phyloP scores from a whole-genome alignment of 2,113 vertebrate genomes.

The Camelus bactrianus region DNA sequence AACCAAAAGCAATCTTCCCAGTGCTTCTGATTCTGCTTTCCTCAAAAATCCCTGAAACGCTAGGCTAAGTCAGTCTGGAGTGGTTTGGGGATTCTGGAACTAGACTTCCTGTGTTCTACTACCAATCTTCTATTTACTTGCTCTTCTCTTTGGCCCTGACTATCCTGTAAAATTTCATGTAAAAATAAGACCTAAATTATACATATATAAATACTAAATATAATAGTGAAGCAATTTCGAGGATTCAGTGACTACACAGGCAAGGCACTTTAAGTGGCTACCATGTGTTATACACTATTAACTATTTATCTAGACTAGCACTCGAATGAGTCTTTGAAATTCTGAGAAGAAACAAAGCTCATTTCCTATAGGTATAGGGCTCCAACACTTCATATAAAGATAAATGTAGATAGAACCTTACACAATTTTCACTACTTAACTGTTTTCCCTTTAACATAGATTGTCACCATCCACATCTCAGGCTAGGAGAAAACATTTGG shows the following conservation, averaged over 20 bases:
- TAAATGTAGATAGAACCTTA: background rate
- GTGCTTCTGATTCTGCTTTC: background rate
- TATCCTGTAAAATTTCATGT: background rate
- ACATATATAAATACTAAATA: background rate
- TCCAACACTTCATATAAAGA: background rate
- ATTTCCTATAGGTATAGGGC: background rate
- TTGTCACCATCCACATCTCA: background rate
- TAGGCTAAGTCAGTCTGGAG: accelerated
- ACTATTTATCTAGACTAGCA: background rate
- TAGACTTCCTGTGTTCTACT: background rate
- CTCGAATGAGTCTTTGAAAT: background rate
- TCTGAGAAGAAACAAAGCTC: background rate
- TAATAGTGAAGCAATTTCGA: background rate
- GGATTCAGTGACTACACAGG: background rate
- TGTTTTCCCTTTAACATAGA: background rate
- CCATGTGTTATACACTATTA: background rate
- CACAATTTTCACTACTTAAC: background rate
- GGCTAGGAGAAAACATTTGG: background rate
- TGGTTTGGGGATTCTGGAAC: background rate
- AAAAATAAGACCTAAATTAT: background rate
- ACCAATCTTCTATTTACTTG: background rate
- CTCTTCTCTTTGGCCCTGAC: background rate
- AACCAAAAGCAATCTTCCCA: background rate
- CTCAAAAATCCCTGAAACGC: background rate
- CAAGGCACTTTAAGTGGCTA: background rate